These are phyloP conservation scores for Dendrocincla tyrannina DNA, from an alignment of 2,797 vertebrate genomes.

Conservation along the genomic window DNA sequence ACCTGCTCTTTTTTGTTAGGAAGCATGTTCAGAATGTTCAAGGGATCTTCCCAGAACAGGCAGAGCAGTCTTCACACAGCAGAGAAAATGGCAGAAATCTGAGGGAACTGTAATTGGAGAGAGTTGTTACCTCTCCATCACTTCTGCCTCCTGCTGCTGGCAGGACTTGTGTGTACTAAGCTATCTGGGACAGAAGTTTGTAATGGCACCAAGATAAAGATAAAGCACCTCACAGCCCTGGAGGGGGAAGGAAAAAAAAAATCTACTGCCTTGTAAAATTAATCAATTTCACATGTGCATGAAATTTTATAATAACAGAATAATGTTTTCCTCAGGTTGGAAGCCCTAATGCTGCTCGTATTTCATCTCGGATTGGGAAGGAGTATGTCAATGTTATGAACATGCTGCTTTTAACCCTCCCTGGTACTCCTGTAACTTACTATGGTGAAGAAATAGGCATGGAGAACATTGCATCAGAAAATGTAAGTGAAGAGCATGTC, in stretches of 20 bases:
- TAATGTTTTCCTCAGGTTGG: slow-evolving; percentile 80
- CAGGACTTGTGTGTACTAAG: background rate
- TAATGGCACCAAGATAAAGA: background rate
- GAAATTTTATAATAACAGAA: background rate
- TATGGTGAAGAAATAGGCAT: slow-evolving; percentile 99
- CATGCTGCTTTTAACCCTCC: slow-evolving; percentile 94
- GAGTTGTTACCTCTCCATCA: background rate
- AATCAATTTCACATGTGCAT: background rate
- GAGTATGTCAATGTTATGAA: slow-evolving; percentile 84
- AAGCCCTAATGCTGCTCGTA: slow-evolving; percentile 84
- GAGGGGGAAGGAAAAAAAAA: background rate
- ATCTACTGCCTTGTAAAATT: background rate
- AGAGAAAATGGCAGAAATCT: background rate
- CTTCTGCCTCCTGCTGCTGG: background rate
- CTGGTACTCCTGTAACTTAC: slow-evolving; percentile 93
- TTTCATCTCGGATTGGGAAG: slow-evolving; percentile 83
- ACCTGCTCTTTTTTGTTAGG: background rate
- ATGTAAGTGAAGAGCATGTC: slow-evolving; percentile 74
- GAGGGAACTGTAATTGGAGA: background rate
- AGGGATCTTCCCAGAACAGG: background rate
- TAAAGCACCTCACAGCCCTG: background rate
- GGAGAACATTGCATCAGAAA: slow-evolving; percentile 73
- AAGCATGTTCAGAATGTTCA: background rate
- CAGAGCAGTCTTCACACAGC: background rate
- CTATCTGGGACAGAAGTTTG: background rate